These are phyloP conservation scores for Zelostemma sp. DNA, from an alignment of 1,140 invertebrate genomes.

Conservation along the genomic window DNA sequence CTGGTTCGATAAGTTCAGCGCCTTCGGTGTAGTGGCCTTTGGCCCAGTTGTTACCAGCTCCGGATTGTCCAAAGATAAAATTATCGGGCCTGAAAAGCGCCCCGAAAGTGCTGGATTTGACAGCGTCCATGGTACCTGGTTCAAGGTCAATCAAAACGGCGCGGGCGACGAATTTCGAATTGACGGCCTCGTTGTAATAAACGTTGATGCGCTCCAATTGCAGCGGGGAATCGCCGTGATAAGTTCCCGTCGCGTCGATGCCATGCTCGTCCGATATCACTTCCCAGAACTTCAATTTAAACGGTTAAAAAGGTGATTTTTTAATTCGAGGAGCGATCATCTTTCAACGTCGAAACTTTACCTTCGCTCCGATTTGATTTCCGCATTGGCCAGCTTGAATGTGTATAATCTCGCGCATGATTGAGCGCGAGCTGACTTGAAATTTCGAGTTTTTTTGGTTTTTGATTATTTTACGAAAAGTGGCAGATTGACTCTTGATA, in stretches of 20 bases:
- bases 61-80: constrained; percentile 39
- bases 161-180: constrained; percentile 78
- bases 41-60: constrained; percentile 79
- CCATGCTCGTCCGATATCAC: constrained; percentile 90
- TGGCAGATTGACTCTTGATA: constrained; percentile 5
- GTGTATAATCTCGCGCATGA: constrained; percentile 94
- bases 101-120: constrained; percentile 76
- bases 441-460: too few relatives aligned
- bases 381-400: constrained; percentile 93
- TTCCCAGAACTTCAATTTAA: constrained; percentile 86
- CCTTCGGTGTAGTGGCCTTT: constrained; percentile 83
- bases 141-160: constrained; percentile 80
- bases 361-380: constrained; percentile 93
- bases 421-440: constrained; percentile 37
- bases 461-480: neutral
- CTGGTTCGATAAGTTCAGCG: constrained; percentile 79
- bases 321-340: too few relatives aligned
- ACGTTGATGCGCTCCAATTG: constrained; percentile 87
- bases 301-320: neutral
- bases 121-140: constrained; percentile 80
- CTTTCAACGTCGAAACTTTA: too few relatives aligned
- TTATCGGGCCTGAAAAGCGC: constrained; percentile 77
- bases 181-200: constrained; percentile 83
- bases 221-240: constrained; percentile 80
- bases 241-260: constrained; percentile 82